A percentile compares a stretch with the other conserved stretches of the same genome.
These are phyloP conservation scores for Papio anubis DNA, from an alignment of 2,113 vertebrate species.

Conservation along the genomic window DNA sequence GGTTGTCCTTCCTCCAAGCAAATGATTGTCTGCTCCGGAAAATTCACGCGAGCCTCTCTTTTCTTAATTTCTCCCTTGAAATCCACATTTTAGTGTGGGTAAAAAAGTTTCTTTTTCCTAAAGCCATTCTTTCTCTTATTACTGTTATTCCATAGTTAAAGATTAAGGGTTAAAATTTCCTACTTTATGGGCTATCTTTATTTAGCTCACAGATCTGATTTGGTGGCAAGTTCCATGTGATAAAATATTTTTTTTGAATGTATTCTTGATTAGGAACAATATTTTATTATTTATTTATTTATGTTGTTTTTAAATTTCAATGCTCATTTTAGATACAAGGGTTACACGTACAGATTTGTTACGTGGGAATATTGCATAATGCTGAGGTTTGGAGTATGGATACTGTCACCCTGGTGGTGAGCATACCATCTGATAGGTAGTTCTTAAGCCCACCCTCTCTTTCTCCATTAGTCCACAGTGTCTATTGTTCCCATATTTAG, in stretches of 20 bases:
- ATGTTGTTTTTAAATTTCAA: too few relatives aligned
- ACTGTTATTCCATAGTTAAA: background rate
- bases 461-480: too few relatives aligned
- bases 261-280: background rate
- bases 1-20: background rate
- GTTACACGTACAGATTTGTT: too few relatives aligned
- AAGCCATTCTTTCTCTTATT: background rate
- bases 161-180: background rate
- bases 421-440: too few relatives aligned
- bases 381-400: too few relatives aligned
- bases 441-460: too few relatives aligned
- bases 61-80: background rate
- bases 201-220: background rate
- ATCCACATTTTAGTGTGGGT: background rate
- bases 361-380: too few relatives aligned
- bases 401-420: too few relatives aligned
- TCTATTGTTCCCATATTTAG: too few relatives aligned
- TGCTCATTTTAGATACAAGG: too few relatives aligned
- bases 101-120: background rate
- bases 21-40: rapidly evolving
- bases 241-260: background rate
- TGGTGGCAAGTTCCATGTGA: rapidly evolving
- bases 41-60: background rate
- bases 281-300: background rate
- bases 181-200: too few relatives aligned